Conservation (phyloP, 2,113 vertebrate genomes). For the Phainopepla nitens region DNA sequence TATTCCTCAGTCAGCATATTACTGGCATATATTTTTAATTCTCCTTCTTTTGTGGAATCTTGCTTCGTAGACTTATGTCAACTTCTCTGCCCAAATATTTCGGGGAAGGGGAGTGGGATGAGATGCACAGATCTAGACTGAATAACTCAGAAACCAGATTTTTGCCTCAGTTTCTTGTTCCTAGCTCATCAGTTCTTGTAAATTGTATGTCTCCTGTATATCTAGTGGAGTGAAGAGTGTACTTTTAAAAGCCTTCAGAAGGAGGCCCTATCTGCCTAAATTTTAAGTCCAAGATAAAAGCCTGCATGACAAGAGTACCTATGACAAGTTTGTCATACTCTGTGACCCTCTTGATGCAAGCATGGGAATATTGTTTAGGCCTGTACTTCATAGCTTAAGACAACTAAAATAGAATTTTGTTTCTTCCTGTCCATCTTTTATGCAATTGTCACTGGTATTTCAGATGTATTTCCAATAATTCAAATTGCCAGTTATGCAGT, state of each 20-base stretch:
- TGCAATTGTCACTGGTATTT: neutral
- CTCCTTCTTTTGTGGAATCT: neutral
- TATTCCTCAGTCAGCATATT: neutral
- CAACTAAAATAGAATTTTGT: neutral
- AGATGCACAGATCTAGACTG: neutral
- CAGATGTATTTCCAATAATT: neutral
- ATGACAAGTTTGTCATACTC: neutral
- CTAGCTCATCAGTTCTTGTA: neutral
- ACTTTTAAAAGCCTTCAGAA: neutral
- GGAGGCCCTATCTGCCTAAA: neutral
- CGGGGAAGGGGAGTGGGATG: rapidly evolving
- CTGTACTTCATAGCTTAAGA: neutral
- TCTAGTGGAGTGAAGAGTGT: neutral
- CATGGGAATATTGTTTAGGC: neutral
- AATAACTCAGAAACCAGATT: neutral
- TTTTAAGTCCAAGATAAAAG: neutral
- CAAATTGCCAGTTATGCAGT: neutral
- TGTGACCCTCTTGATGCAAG: rapidly evolving
- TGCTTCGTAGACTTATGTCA: neutral
- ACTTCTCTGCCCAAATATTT: neutral
- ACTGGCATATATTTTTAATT: neutral
- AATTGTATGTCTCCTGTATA: neutral
- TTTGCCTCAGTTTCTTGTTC: neutral
- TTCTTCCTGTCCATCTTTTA: neutral
- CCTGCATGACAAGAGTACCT: neutral